Conservation (phyloP, 2,888 invertebrate genomes). For the Seira sanloemensis region DNA sequence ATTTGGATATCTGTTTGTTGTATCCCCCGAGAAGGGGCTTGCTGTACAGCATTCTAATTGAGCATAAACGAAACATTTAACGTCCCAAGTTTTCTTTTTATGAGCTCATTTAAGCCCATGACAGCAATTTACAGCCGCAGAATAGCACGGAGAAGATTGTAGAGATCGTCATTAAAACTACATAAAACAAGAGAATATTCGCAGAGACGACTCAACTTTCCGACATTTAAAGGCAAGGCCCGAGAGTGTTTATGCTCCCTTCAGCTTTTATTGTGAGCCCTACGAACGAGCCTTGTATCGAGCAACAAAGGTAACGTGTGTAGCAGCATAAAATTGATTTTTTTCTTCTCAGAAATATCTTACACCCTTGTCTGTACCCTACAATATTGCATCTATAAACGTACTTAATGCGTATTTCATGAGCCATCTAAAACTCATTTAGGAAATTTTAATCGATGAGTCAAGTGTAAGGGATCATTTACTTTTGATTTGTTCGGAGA, state of each 20-base stretch:
- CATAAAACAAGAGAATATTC: neutral
- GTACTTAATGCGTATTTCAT: too few relatives aligned
- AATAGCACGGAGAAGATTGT: slow-evolving; percentile 8
- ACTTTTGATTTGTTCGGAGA: too few relatives aligned
- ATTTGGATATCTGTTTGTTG: neutral
- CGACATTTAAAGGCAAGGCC: neutral
- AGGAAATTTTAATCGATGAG: too few relatives aligned
- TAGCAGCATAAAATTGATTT: too few relatives aligned
- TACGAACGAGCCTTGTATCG: too few relatives aligned
- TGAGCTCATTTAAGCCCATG: slow-evolving; percentile 49
- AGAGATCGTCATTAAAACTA: neutral
- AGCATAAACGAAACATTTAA: slow-evolving; percentile 4
- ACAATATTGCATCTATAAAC: too few relatives aligned
- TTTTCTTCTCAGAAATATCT: too few relatives aligned
- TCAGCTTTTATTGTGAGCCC: neutral
- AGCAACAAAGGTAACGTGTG: too few relatives aligned
- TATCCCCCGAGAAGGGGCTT: neutral
- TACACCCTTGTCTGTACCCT: too few relatives aligned
- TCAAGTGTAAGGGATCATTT: too few relatives aligned
- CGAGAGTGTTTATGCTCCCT: neutral
- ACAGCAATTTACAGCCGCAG: slow-evolving; percentile 52
- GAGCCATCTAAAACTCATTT: too few relatives aligned
- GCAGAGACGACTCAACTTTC: neutral
- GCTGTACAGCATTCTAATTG: neutral
- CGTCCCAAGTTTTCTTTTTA: slow-evolving; percentile 32